Evolutionary conservation across 1,140 invertebrate genomes (phyloP), one percentile per base, ranked within the genome.

Genomic region (Diploscapter pachys): DNA sequence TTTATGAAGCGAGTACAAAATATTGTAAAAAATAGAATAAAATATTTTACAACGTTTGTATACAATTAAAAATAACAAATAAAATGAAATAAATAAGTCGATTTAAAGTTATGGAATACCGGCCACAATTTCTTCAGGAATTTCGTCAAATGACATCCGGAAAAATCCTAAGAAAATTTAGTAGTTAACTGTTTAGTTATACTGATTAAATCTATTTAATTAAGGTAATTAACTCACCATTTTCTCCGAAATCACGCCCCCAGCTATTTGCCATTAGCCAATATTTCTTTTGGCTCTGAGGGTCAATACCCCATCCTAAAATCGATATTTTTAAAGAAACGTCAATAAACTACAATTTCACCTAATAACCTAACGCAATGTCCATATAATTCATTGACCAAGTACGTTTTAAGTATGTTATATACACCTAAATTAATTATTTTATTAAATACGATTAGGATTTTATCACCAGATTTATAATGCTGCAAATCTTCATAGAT

Each of bases 401-500:
- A 31, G 13, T 55, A 31, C 75, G 67, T 6, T 80, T 80, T 62
- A 72, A 6, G 9, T 64, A 51, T 8, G 71, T 31, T 31, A 31
- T 31, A 31, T 31, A 31, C 31, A 31, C 31, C 31, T 31, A 31
- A 59, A 64, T 81, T 82, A 50, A 82, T 82, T 51, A 80, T 79
- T 81, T 13, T 0, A 82, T 79, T 79, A 9, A 64, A 56, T 8
- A 9, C 6, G 3, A 48, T 59, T 77, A 48, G 49, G 13, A 49
- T 72, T 71, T 6, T 9, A 11, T 53, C 57, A 82, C 80, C 80
- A 31, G 77, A 72, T 52, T 74, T 63, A 68, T 81, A 81, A 61
- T 81, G 80, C 53, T 81, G 80, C 55, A 81, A 82, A 31, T 82
- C 81, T 49, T 81, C 80, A 55, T 74, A 76, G n/a, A 81, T 72